Conservation (phyloP, 2,888 invertebrate species). For the Lepeophtheirus nordmannii region DNA sequence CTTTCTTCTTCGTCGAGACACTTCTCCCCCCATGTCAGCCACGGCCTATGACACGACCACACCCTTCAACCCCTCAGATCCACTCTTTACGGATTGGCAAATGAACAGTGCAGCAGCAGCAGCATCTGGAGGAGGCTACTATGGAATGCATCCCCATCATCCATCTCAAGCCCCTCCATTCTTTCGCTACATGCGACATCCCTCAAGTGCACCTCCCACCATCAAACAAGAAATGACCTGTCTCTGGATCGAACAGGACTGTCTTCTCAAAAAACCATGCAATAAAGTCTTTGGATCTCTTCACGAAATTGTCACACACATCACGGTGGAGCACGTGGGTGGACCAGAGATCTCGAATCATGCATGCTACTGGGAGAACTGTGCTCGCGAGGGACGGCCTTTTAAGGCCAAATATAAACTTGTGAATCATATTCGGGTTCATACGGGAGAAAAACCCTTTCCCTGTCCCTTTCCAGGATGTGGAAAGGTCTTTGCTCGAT, state of each 20-base stretch:
- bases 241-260: conserved; percentile 76
- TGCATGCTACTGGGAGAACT: conserved; percentile 93
- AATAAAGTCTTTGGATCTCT: conserved; percentile 81
- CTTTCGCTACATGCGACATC: conserved; percentile 71
- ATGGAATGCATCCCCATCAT: background rate
- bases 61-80: background rate
- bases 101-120: background rate
- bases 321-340: conserved; percentile 93
- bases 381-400: conserved; percentile 76
- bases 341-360: conserved; percentile 93
- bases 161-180: conserved; percentile 32
- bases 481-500: conserved; percentile 92
- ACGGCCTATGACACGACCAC: background rate
- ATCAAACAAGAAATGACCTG: conserved; percentile 65
- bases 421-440: conserved; percentile 96
- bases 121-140: background rate
- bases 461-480: conserved; percentile 97
- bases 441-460: conserved; percentile 97
- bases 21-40: background rate
- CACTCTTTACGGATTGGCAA: background rate
- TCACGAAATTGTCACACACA: conserved; percentile 90
- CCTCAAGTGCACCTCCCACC: conserved; percentile 30
- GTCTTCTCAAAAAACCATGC: conserved; percentile 57
- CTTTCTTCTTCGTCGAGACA: too few relatives aligned
- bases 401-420: conserved; percentile 99